phyloP scores from a whole-genome alignment of 2,888 invertebrate species.

The Agonopterix arenella region DNA sequence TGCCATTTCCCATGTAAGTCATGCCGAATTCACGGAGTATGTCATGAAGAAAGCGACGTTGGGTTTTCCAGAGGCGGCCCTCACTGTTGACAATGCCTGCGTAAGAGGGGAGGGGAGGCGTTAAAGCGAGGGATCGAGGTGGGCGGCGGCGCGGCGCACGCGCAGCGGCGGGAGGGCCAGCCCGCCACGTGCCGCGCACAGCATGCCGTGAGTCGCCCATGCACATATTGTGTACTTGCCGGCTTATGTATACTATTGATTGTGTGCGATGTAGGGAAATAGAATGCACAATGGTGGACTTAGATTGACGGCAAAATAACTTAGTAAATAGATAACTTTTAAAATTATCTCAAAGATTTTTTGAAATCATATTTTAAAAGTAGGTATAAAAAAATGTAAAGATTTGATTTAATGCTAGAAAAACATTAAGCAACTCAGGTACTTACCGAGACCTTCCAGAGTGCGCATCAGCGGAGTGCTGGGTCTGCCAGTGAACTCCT shows the following conservation, averaged over 20 bases:
- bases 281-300: too few relatives aligned
- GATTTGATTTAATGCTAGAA: neutral
- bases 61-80: slow-evolving; percentile 93
- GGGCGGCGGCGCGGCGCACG: slow-evolving; percentile 15
- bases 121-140: slow-evolving; percentile 74
- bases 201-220: slow-evolving; percentile 8
- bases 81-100: slow-evolving; percentile 93
- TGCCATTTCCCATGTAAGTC: slow-evolving; percentile 89
- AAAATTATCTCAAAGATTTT: too few relatives aligned
- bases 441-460: slow-evolving; percentile 93
- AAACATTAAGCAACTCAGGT: neutral
- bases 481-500: slow-evolving; percentile 93
- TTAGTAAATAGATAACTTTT: too few relatives aligned
- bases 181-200: slow-evolving; percentile 87
- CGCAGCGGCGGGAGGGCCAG: slow-evolving; percentile 88
- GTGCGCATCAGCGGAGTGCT: slow-evolving; percentile 91
- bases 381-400: too few relatives aligned
- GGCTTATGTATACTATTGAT: too few relatives aligned
- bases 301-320: too few relatives aligned
- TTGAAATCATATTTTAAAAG: slow-evolving; percentile 80
- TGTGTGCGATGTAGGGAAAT: slow-evolving; percentile 80
- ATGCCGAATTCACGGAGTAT: slow-evolving; percentile 91
- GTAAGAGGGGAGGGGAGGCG: slow-evolving; percentile 16
- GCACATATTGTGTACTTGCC: too few relatives aligned
- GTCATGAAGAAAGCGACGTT: slow-evolving; percentile 90